phyloP scores from a whole-genome alignment of 2,113 vertebrate species.

The Sphaerodactylus townsendi region DNA sequence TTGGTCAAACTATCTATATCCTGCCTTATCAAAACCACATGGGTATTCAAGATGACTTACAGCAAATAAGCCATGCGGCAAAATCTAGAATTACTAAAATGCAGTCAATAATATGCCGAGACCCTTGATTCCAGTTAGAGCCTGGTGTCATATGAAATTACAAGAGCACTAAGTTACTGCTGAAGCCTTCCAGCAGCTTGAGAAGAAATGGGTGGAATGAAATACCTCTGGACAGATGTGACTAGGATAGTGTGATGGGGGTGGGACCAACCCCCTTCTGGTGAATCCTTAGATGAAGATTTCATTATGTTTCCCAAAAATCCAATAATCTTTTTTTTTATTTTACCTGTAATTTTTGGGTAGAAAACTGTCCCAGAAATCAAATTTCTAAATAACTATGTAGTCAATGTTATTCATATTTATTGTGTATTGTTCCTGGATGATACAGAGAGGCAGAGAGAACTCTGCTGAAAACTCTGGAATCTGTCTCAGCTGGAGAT shows the following conservation, averaged over 20 bases:
- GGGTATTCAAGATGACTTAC: too few species aligned
- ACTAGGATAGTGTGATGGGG: too few species aligned
- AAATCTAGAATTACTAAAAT: too few species aligned
- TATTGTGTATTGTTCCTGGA: not conserved
- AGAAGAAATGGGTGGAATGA: too few species aligned
- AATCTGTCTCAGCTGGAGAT: too few species aligned
- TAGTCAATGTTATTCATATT: not conserved
- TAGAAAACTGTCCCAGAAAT: not conserved
- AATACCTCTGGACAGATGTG: not conserved
- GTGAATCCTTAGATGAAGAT: not conserved
- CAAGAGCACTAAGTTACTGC: not conserved
- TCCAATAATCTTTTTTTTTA: not conserved
- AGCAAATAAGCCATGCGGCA: too few species aligned
- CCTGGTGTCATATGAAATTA: not conserved
- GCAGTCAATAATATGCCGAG: too few species aligned
- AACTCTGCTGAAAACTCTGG: not conserved
- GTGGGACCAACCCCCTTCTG: not conserved
- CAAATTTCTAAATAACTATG: not conserved
- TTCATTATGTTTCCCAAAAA: not conserved
- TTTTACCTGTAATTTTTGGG: not conserved
- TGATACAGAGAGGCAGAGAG: not conserved
- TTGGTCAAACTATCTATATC: too few species aligned
- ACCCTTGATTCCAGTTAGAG: too few species aligned
- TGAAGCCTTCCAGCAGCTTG: not conserved
- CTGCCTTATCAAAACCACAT: too few species aligned